Evolutionary conservation across 2,113 vertebrate genomes (phyloP), one percentile per base, ranked within the genome.

Genomic region (Naja naja): DNA sequence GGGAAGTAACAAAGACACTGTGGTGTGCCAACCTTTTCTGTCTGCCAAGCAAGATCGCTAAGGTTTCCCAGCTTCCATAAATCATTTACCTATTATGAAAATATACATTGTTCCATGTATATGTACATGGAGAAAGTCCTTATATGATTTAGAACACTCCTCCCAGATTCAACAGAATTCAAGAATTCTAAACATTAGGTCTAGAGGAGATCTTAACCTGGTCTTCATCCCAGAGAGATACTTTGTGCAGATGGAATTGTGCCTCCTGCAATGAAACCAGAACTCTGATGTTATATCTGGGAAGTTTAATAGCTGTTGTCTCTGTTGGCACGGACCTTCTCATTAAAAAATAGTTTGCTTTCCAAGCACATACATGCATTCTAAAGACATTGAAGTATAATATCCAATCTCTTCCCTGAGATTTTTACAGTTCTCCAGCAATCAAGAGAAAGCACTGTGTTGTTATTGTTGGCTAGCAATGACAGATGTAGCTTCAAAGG

Each of bases 371-470:
- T 56, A 0, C 87, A 86, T 94, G 95, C 90, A 94, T 94, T 94
- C 95, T 95, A 93, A 93, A 95, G 92, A 60, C 85, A 94, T 95
- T 93, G 89, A 91, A 60, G 81, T 92, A 93, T 94, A 96, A 91
- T 91, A 94, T 89, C 34, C 89, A 88, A 90, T 95, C 89, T 53
- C 89, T 0, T 0, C 90, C 94, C 95, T 95, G 94, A 94, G 93
- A 96, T 94, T 96, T 96, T 95, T 96, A 93, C 92, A 91, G 69
- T 96, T 90, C 74, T 94, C 89, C 95, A 94, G 93, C 95, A 96
- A 93, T 90, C 88, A 93, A 93, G 95, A 95, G 89, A 94, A 95
- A 96, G 95, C 93, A 95, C 95, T 94, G 0, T 1, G 92, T 91
- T 86, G 27, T 60, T 49, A 43, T 93, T 91, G 60, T 93, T 81